Conservation (phyloP, 2,888 invertebrate genomes). For the Artemia sp. region DNA sequence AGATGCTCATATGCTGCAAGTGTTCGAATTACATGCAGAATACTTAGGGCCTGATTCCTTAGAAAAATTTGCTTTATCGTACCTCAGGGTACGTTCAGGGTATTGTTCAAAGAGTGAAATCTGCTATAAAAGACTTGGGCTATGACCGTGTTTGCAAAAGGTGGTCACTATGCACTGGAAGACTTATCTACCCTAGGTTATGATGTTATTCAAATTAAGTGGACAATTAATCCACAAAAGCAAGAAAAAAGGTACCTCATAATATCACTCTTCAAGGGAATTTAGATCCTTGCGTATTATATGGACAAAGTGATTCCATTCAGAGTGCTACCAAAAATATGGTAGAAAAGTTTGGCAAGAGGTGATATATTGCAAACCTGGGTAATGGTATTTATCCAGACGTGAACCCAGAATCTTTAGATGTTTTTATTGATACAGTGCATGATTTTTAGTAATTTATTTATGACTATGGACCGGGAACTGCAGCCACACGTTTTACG, state of each 20-base stretch:
- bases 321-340: constrained; percentile 50
- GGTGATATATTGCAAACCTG: constrained; percentile 79
- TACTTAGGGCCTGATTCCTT: constrained; percentile 64
- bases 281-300: constrained; percentile 83
- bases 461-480: too few species aligned
- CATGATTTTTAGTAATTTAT: constrained; percentile 36
- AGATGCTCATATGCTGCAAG: constrained; percentile 56
- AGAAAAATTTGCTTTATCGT: constrained; percentile 52
- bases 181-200: constrained; percentile 57
- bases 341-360: constrained; percentile 65
- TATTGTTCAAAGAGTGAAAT: too few species aligned
- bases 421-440: constrained; percentile 65
- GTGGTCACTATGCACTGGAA: constrained; percentile 67
- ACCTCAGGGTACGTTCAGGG: constrained; percentile 36
- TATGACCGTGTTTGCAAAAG: constrained; percentile 84
- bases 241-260: constrained; percentile 50
- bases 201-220: constrained; percentile 83
- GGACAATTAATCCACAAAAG: constrained; percentile 74
- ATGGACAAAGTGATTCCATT: constrained; percentile 54
- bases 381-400: constrained; percentile 95
- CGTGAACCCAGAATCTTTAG: constrained; percentile 62
- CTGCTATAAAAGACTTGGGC: constrained; percentile 31
- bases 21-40: constrained; percentile 91
- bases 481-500: too few species aligned
- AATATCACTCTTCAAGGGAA: constrained; percentile 80